Evolutionary conservation across 2,888 invertebrate genomes (phyloP), one percentile per base, ranked within the genome.

Genomic region (Ichneumon xanthorius): DNA sequence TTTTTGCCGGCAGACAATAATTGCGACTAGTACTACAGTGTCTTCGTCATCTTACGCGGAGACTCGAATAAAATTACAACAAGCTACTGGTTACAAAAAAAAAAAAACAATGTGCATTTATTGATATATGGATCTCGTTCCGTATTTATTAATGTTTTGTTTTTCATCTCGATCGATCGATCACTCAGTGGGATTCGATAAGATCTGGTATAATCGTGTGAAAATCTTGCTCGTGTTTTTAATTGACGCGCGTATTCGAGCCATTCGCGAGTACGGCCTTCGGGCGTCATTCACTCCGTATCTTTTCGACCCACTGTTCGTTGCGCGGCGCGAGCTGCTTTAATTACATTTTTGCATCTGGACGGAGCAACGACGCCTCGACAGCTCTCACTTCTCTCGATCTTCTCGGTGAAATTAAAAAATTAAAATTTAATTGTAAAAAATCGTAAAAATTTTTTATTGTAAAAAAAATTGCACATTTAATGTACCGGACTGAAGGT

Each of bases 311-410:
- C 90, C 91, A 92, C 93, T 92, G 11, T 92, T 92, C 92, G 89
- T 92, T 92, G 91, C 89, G 87, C 86, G 87, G 86, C 87, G 89
- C 87, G 63, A 77, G 78, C 55, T 9, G 82, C 90, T 92, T 92
- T 92, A 92, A 92, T 92, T 92, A 90, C 90, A 92, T 92, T 93
- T 92, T 92, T 92, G 88, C 91, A 91, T 90, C 88, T 72, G 78
- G 48, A 58, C 5, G 9, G 68, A 40, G 55, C 79, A 19, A 4
- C 11, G 26, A 4, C 22, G 45, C 9, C 58, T 26, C 58, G 58
- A 58, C 58, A 58, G 4, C 58, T 58, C 58, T 58, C 58, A 11
- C 58, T 58, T 58, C 58, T 26, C 26, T 26, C 58, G 58, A 26
- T 58, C 58, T 58, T 58, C 58, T 14, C 19, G 58, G 11, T 11